Percentiles rank a stretch among this genome's conserved stretches.
These are phyloP conservation scores for Eristalis pertinax DNA, from an alignment of 2,888 invertebrate genomes.

Conservation along the genomic window DNA sequence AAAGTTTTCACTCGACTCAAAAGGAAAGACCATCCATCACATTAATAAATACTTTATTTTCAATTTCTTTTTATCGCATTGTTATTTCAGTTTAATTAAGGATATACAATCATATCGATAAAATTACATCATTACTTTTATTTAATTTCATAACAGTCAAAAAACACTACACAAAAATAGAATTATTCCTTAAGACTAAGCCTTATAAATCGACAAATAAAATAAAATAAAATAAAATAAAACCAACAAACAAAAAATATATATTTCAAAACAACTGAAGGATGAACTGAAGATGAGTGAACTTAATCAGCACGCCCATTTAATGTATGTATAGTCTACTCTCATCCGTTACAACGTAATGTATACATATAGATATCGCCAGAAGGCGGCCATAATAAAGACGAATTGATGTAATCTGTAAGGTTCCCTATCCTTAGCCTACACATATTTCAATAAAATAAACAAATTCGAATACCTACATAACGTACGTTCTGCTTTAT, in stretches of 20 bases:
- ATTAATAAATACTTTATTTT: constrained; percentile 67
- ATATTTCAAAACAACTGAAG: constrained; percentile 39
- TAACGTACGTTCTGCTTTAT: background rate
- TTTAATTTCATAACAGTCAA: constrained; percentile 66
- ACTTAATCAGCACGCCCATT: constrained; percentile 13
- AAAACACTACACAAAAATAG: constrained; percentile 69
- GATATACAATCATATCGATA: constrained; percentile 49
- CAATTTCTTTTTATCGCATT: constrained; percentile 44
- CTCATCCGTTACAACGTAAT: background rate
- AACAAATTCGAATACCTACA: background rate
- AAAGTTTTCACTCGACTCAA: background rate
- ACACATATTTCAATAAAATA: background rate
- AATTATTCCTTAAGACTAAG: constrained; percentile 56
- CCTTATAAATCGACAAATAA: constrained; percentile 33
- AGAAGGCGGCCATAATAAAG: background rate
- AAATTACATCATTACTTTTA: constrained; percentile 39
- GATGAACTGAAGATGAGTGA: constrained; percentile 1
- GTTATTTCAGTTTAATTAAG: constrained; percentile 46
- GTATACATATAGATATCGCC: background rate
- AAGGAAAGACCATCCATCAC: constrained; percentile 27
- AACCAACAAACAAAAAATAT: constrained; percentile 46
- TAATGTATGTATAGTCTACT: constrained; percentile 5
- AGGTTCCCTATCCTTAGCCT: too few relatives aligned
- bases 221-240: constrained; percentile 28
- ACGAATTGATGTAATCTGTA: background rate